Conservation (phyloP, 2,113 vertebrate genomes). For the Psammodynastes pulverulentus region DNA sequence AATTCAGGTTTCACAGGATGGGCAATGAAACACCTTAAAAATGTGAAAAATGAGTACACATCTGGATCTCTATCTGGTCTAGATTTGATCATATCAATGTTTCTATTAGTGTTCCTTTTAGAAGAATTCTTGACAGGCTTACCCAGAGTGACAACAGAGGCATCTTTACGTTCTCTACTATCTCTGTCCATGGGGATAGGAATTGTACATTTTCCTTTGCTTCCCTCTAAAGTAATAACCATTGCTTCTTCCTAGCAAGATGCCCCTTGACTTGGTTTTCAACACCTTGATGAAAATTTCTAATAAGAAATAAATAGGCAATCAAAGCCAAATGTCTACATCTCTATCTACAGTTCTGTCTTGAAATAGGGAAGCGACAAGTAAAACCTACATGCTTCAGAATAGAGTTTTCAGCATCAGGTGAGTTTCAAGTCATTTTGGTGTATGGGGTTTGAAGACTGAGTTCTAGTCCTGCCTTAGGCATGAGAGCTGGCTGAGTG, state of each 20-base stretch:
- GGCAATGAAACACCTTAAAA: background rate
- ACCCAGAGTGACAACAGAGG: background rate
- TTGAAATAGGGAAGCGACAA: background rate
- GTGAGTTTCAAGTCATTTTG: background rate
- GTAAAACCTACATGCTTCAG: background rate
- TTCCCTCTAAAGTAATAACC: background rate
- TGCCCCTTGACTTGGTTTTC: background rate
- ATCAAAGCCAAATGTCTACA: background rate
- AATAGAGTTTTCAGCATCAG: background rate
- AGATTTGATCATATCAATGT: background rate
- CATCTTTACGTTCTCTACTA: background rate
- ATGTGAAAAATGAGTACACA: background rate
- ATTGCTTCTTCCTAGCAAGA: background rate
- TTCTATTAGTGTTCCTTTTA: background rate
- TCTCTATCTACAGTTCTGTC: background rate
- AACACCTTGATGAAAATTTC: background rate
- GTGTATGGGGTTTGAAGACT: background rate
- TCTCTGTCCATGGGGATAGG: background rate
- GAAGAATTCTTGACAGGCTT: background rate
- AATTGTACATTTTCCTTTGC: background rate
- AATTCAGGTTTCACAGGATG: background rate
- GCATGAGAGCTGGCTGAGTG: background rate
- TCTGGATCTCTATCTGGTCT: background rate
- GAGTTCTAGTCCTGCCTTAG: background rate
- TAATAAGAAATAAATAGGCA: background rate